Evolutionary conservation across 2,113 vertebrate species (phyloP), one percentile per base, ranked within the genome.

Genomic region (Arenaria interpres): DNA sequence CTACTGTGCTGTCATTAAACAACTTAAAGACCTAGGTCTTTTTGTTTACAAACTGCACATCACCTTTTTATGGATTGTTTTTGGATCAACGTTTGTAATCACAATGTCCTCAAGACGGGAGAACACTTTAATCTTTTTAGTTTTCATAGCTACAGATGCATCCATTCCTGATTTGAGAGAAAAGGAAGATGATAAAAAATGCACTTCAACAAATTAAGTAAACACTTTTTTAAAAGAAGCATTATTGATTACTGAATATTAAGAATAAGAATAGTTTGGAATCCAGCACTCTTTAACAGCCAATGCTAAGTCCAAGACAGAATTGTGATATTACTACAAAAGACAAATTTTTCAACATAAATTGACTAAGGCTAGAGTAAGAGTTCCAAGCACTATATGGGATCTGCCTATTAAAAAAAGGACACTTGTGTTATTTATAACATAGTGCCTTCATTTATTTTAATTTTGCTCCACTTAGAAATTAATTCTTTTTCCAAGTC

Each of bases 31-130:
- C 46, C 20, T 23, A 28, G 1, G 3, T 71, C 8, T 54, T 54
- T 33, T 30, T 48, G 39, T 46, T 85, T 45, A 57, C 27, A 53
- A 56, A 45, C 16, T 32, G 20, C 45, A 78, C 39, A 90, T 98
- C 97, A 98, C 99, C 99, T 99, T 99, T 96, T 98, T 99, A 97
- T 99, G 99, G 97, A 99, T 72, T 63, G 98, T 99, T 88, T 97
- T 94, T 9, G 98, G 98, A 95, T 99, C 99, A 20, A 98, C 98
- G 45, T 99, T 98, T 8, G 97, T 98, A 74, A 99, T 97, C 12
- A 99, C 74, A 64, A 99, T 98, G 75, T 99, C 99, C 80, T 97
- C 93, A 9, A 99, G 98, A 59, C 99, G 98, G 45, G 99, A 99
- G 18, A 99, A 99, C 10, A 99, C 71, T 7, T 98, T 97, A 2